Evolutionary conservation across 2,888 invertebrate species (phyloP).

Genomic region (Scaptomyza reducta): DNA sequence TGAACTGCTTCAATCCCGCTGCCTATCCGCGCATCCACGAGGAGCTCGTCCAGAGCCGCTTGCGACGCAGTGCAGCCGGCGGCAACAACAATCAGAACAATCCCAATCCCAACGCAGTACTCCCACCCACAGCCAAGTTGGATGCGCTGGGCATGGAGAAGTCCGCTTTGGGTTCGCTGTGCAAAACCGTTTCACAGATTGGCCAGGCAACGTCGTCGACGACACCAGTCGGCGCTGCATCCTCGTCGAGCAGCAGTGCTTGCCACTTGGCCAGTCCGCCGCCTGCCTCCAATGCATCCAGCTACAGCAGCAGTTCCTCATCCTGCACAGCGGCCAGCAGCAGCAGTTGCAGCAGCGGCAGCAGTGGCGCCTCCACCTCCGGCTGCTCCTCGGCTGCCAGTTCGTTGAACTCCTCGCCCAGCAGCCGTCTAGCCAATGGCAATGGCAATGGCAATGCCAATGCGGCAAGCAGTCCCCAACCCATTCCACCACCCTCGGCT

Average conservation of each 20-base stretch:
- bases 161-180: constrained; percentile 88
- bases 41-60: constrained; percentile 82
- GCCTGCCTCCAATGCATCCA: constrained; percentile 67
- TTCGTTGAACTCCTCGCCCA: constrained; percentile 76
- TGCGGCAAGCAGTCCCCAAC: constrained; percentile 82
- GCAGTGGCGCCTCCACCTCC: constrained; percentile 59
- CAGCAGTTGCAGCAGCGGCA: constrained; percentile 37
- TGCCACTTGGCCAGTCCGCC: constrained; percentile 67
- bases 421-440: constrained; percentile 59
- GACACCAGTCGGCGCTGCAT: constrained; percentile 5
- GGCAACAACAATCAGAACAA: neutral
- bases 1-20: constrained; percentile 83
- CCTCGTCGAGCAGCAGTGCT: constrained; percentile 42
- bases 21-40: constrained; percentile 84
- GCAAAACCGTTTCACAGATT: constrained; percentile 89
- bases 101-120: constrained; percentile 7
- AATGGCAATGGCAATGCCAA: constrained; percentile 20
- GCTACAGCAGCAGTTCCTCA: constrained; percentile 68
- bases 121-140: constrained; percentile 62
- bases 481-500: constrained; percentile 83
- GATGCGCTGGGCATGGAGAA: constrained; percentile 79
- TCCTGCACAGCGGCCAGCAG: constrained; percentile 56
- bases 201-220: constrained; percentile 84
- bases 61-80: constrained; percentile 77
- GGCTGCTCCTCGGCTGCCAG: constrained; percentile 70